Conservation (phyloP, 2,797 vertebrate genomes). For the Acipenser transmontanus region DNA sequence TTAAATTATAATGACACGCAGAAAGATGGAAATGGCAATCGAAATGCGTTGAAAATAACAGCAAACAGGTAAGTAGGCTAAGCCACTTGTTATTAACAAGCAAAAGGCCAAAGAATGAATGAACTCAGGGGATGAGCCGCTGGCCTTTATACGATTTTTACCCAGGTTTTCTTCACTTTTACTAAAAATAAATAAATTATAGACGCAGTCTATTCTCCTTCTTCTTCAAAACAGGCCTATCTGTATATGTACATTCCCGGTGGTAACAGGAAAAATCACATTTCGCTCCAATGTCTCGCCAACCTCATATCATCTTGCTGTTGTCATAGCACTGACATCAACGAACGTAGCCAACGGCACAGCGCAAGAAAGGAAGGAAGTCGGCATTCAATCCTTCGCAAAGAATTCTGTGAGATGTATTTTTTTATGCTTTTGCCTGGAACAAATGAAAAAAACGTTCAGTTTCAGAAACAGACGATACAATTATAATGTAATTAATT, state of each 20-base stretch:
- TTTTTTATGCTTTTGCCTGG: too few relatives aligned
- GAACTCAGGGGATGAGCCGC: not conserved
- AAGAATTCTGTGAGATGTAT: too few relatives aligned
- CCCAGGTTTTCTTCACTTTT: not conserved
- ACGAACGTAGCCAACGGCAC: constrained; percentile 2
- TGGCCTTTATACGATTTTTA: not conserved
- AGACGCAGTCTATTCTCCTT: constrained; percentile 11
- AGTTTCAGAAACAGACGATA: too few relatives aligned
- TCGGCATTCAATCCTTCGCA: too few relatives aligned
- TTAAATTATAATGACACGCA: too few relatives aligned
- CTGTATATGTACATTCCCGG: not conserved
- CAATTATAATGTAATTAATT: too few relatives aligned
- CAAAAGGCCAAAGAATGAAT: not conserved
- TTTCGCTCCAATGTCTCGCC: constrained; percentile 27
- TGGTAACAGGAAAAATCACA: constrained; percentile 32
- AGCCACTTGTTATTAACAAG: not conserved
- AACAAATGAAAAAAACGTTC: too few relatives aligned
- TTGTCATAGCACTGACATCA: constrained; percentile 67
- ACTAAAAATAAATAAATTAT: not conserved
- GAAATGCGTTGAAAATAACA: too few relatives aligned
- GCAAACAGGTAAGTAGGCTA: not conserved
- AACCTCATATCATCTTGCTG: constrained; percentile 47
- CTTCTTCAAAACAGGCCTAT: constrained; percentile 21
- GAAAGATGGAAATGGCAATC: too few relatives aligned
- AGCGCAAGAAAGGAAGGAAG: too few relatives aligned